Evolutionary conservation across 2,113 vertebrate species (phyloP).

Genomic region (Coturnix japonica): DNA sequence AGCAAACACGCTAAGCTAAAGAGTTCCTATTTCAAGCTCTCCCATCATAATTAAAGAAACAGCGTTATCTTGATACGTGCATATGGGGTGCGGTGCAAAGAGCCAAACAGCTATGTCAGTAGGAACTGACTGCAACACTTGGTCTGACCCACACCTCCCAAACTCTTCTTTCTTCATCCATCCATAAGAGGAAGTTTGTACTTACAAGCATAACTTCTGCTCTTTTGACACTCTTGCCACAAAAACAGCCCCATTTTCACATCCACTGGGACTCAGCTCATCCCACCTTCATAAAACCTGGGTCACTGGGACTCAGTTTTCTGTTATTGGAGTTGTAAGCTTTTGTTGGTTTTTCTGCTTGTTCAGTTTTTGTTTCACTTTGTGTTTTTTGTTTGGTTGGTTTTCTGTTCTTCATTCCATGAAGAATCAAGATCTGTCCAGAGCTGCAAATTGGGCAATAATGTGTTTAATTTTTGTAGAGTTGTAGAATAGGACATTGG

Average conservation of each 20-base stretch:
- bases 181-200: background rate
- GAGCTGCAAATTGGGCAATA: background rate
- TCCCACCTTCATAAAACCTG: background rate
- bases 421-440: background rate
- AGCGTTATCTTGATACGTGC: background rate
- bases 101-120: accelerated
- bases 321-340: background rate
- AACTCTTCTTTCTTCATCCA: background rate
- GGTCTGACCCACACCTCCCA: background rate
- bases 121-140: background rate
- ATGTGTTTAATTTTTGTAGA: background rate
- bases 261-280: background rate
- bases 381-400: too few species aligned
- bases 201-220: background rate
- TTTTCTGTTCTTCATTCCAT: too few species aligned
- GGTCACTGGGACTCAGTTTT: background rate
- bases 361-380: too few species aligned
- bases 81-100: background rate
- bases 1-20: constrained; percentile 9
- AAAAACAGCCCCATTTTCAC: background rate
- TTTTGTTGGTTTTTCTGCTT: too few species aligned
- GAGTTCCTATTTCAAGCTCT: background rate
- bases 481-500: background rate
- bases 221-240: background rate
- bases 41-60: constrained; percentile 38